A percentile compares a stretch with the other conserved stretches of the same genome.
phyloP scores from a whole-genome alignment of 2,797 vertebrate species.

The Ctenosaura bakeri region DNA sequence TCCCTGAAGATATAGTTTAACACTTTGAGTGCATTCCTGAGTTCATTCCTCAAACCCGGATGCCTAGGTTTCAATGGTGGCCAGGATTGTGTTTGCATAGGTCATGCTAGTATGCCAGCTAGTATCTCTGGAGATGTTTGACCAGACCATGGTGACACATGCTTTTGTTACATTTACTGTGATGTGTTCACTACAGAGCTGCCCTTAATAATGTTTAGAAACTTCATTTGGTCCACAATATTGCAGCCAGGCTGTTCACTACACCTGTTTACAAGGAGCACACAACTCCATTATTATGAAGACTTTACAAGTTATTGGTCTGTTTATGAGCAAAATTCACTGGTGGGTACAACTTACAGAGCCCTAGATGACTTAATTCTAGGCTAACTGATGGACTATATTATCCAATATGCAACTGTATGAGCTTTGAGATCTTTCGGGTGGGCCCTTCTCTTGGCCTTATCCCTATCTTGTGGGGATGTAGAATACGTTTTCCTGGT shows the following conservation, averaged over 20 bases:
- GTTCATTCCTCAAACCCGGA: background rate
- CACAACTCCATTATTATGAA: background rate
- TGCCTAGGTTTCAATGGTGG: background rate
- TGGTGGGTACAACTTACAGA: background rate
- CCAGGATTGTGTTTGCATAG: background rate
- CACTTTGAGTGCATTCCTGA: background rate
- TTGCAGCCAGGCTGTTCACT: background rate
- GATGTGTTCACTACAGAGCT: background rate
- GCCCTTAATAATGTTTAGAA: background rate
- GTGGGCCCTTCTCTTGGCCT: background rate
- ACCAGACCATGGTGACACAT: background rate
- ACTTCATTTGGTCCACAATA: background rate
- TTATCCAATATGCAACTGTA: background rate
- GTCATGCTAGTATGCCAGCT: background rate
- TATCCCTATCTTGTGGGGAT: background rate
- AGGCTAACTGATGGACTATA: background rate
- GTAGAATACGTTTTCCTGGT: background rate
- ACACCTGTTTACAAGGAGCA: background rate
- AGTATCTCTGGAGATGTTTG: background rate
- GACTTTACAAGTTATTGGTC: background rate
- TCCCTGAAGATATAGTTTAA: no score
- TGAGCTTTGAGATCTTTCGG: background rate
- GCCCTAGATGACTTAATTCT: background rate
- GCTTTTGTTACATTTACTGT: background rate
- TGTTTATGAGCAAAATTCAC: background rate